Conservation (phyloP, 1,140 invertebrate genomes). For the Solenopsis fugax region DNA sequence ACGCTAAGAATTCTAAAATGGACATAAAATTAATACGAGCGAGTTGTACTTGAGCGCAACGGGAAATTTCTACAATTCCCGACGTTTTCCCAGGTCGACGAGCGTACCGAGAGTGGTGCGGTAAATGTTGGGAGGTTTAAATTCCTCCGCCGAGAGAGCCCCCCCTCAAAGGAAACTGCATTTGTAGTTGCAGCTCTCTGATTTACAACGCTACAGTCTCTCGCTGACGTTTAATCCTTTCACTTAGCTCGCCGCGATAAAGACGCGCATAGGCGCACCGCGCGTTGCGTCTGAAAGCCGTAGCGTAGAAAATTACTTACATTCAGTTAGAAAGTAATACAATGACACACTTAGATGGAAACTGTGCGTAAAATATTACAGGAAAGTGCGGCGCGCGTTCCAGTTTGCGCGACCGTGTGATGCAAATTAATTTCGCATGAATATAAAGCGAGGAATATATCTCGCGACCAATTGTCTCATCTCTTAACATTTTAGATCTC, state of each 20-base stretch:
- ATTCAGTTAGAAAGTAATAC: slow-evolving; percentile 65
- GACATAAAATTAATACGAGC: slow-evolving; percentile 54
- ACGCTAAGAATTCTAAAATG: slow-evolving; percentile 10
- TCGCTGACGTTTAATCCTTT: slow-evolving; percentile 63
- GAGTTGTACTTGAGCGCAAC: slow-evolving; percentile 3
- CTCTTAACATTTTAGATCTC: not conserved
- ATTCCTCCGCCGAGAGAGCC: slow-evolving; percentile 46
- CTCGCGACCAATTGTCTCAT: not conserved
- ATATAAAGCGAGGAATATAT: not conserved
- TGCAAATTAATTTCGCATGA: slow-evolving; percentile 37
- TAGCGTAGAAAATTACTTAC: slow-evolving; percentile 60
- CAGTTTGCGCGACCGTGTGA: slow-evolving; percentile 14
- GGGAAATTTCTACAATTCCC: slow-evolving; percentile 51
- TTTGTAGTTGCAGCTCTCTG: slow-evolving; percentile 60
- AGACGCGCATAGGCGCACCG: slow-evolving; percentile 43
- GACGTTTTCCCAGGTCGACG: slow-evolving; percentile 16
- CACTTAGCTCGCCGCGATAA: slow-evolving; percentile 60
- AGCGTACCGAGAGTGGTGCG: slow-evolving; percentile 18
- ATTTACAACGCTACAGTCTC: slow-evolving; percentile 62
- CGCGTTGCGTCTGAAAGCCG: slow-evolving; percentile 16
- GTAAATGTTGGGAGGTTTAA: slow-evolving; percentile 57
- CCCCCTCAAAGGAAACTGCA: slow-evolving; percentile 53
- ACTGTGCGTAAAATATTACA: slow-evolving; percentile 34
- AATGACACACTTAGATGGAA: slow-evolving; percentile 59
- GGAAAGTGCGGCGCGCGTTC: slow-evolving; percentile 46